Evolutionary conservation across 2,797 vertebrate genomes (phyloP).

Genomic region (Rhabdophis nuchalis): DNA sequence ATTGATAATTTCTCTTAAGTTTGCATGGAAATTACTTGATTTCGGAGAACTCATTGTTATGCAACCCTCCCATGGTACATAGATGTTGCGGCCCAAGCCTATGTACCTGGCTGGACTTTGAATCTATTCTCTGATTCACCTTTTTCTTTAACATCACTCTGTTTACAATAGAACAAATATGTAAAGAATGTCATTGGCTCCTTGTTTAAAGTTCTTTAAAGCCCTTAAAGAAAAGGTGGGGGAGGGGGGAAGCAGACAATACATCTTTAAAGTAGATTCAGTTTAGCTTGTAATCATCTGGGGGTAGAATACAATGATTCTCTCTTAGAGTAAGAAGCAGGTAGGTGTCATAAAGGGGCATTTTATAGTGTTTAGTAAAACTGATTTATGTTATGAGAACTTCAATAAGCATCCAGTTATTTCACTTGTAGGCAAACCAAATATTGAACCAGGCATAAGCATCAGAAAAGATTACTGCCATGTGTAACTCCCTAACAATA

Average conservation of each 20-base stretch:
- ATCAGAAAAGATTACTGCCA: neutral
- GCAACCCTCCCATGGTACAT: neutral
- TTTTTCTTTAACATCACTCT: neutral
- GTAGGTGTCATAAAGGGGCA: neutral
- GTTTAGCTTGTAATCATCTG: neutral
- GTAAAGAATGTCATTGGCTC: constrained; percentile 7
- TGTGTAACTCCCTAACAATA: neutral
- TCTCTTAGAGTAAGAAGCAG: neutral
- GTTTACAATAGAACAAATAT: constrained; percentile 16
- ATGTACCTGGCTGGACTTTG: neutral
- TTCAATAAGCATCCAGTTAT: neutral
- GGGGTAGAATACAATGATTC: neutral
- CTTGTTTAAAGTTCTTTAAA: neutral
- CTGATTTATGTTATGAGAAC: neutral
- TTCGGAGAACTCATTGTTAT: neutral
- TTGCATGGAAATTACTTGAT: neutral
- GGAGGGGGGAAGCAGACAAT: neutral
- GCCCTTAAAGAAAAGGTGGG: neutral
- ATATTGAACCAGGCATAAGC: neutral
- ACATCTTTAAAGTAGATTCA: neutral
- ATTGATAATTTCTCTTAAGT: neutral
- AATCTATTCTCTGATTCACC: neutral
- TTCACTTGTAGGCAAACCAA: neutral
- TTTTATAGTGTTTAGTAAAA: neutral
- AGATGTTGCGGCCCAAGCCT: neutral